Base-by-base conservation (phyloP, 2,113 vertebrate genomes). In the Salvelinus sp. region DNA sequence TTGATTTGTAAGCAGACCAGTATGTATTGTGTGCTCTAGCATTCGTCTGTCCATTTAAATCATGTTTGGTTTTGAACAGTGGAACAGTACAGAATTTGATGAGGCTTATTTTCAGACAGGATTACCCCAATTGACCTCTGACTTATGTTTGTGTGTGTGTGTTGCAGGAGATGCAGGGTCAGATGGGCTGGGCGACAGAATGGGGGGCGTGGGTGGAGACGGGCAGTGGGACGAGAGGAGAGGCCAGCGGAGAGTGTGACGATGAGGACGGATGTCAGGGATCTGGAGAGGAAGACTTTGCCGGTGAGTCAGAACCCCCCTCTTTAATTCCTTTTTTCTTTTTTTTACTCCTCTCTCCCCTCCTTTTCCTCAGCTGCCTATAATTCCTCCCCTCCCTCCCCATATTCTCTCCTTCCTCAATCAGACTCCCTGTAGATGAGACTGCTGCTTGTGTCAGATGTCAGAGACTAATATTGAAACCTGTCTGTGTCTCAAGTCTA, bases 201-300 rank as follows among this genome's bases (percentile, higher is more conserved):
- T 48, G 73, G 48, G 20, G 12, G 77, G 72, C 76, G 44, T 38
- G 69, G 1, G 79, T 72, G 88, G 71, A 91, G 28, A 64, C 87
- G 78, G 85, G 93, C 87, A 86, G 89, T 57, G 91, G 93, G 92
- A 72, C 84, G 68, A 73, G 76, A 86, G 93, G 71, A 85, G 90
- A 65, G 67, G 86, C 92, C 1, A 96, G 95, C 0, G 93, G 93
- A n/a, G 93, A 94, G 6, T 97, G 95, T 13, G 96, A 97, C 70
- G 95, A 96, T 89, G 95, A 97, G 85, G 95, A 97, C 70, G 95
- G 95, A 73, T 97, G 96, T 83, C 93, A 95, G 82, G 94, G 93
- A 79, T 96, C 95, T 1, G 95, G 95, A 14, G 89, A 93, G 7
- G 74, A 81, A 20, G 64, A 70, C 14, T 38, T 64, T 69, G 87